Base-by-base conservation (phyloP, 1,140 invertebrate genomes). In the Zelostemma sp. region DNA sequence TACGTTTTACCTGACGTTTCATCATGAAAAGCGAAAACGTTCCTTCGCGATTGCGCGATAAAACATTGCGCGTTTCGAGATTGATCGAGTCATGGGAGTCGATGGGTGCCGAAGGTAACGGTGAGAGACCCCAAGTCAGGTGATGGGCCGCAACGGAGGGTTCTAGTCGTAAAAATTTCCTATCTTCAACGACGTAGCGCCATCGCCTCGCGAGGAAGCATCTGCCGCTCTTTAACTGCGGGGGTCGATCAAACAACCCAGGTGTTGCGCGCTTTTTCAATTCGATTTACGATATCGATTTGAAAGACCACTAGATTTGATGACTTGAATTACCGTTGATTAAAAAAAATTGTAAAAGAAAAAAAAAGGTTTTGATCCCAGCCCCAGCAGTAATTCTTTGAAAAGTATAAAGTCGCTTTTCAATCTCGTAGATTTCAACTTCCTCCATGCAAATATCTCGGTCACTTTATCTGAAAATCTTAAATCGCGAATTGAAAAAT, bases 231-330 rank as follows among this genome's bases (percentile, higher is more conserved):
- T 18, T n/a, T n/a, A 55, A 65, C 74, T 75, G 75, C 76, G 77
- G 80, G 78, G 77, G 78, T 80, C 73, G 55, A 17, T 18, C 43
- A 11, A 53, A 14, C 19, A 31, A 59, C 40, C 80, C 80, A 81
- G 80, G 80, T 81, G 80, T 64, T 50, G 56, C 62, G 18, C 74
- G 74, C 62, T 78, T 76, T 68, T 79, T 72, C 71, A 50, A n/a
- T 61, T 51, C 54, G 60, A 64, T 64, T 48, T 40, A 0, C 11
- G 53, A 64, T 60, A 61, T 70, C 57, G 57, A 65, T 65, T 70
- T n/a, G n/a, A n/a, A n/a, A n/a, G n/a, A n/a, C n/a, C n/a, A n/a
- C n/a, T n/a, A n/a, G n/a, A n/a, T n/a, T n/a, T n/a, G n/a, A n/a
- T n/a, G n/a, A n/a, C n/a, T n/a, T n/a, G n/a, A n/a, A n/a, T n/a